Evolutionary conservation across 2,797 vertebrate genomes (phyloP).

Genomic region (Typhlichthys eigenmanni): DNA sequence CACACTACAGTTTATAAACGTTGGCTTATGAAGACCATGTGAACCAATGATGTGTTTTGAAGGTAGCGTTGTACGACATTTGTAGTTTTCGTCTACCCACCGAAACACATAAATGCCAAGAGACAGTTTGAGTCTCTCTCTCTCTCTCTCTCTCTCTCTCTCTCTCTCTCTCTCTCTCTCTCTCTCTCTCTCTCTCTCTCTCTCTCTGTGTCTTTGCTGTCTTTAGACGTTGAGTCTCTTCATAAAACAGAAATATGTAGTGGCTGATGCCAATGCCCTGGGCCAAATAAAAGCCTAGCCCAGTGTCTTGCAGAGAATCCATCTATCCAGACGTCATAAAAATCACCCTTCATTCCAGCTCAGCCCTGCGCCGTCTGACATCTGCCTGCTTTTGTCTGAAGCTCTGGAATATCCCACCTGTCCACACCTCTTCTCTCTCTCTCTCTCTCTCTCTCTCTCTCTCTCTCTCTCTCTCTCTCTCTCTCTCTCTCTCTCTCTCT

Average conservation of each 20-base stretch:
- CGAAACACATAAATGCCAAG: too few relatives aligned
- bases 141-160: background rate
- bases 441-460: conserved; percentile 18
- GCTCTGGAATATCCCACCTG: conserved; percentile 53
- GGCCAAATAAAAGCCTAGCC: conserved; percentile 65
- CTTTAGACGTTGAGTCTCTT: conserved; percentile 66
- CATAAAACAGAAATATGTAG: conserved; percentile 78
- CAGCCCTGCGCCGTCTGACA: conserved; percentile 56
- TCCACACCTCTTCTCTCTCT: conserved; percentile 60
- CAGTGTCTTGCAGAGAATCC: conserved; percentile 69
- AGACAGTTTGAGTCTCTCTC: background rate
- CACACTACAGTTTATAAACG: too few relatives aligned
- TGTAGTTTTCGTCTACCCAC: too few relatives aligned
- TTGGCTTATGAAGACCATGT: too few relatives aligned
- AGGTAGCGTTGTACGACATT: too few relatives aligned
- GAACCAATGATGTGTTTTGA: too few relatives aligned
- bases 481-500: background rate
- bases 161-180: conserved; percentile 5
- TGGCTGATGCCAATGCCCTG: conserved; percentile 65
- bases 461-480: conserved; percentile 7
- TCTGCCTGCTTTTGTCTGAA: conserved; percentile 66
- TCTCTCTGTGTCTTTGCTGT: conserved; percentile 32
- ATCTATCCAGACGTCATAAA: conserved; percentile 73
- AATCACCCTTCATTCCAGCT: conserved; percentile 73
- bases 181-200: background rate